Evolutionary conservation across 2,113 vertebrate species (phyloP).

Genomic region (Geococcyx californianus): DNA sequence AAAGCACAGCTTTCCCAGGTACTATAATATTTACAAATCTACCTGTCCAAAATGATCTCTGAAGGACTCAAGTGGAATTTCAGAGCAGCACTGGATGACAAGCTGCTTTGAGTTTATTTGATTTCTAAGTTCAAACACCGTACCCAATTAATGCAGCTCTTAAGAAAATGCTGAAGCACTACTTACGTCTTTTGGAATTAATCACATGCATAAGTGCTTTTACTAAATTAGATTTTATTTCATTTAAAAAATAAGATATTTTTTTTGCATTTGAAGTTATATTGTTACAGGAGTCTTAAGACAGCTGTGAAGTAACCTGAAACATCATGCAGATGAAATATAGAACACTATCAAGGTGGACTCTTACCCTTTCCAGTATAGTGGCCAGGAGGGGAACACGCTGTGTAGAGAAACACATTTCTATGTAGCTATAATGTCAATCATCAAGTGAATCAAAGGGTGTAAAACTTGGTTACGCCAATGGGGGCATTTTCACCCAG

Average conservation of each 20-base stretch:
- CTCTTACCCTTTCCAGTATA: background rate
- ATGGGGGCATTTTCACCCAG: background rate
- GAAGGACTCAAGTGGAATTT: background rate
- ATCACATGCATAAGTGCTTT: background rate
- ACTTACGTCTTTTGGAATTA: background rate
- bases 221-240: background rate
- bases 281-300: background rate
- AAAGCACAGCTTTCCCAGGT: background rate
- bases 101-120: background rate
- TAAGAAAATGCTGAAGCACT: background rate
- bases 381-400: background rate
- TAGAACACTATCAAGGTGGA: background rate
- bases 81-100: background rate
- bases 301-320: background rate
- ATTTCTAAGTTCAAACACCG: background rate
- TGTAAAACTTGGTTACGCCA: background rate
- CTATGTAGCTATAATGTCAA: background rate
- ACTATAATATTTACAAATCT: background rate
- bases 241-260: background rate
- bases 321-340: background rate
- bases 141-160: background rate
- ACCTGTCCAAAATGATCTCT: background rate
- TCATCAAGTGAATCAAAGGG: background rate
- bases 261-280: background rate
- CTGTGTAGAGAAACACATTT: fast-evolving